Percentiles rank a stretch among this genome's conserved stretches.
Conservation (phyloP, 2,113 vertebrate genomes). For the Phylloscopus trochiloides region DNA sequence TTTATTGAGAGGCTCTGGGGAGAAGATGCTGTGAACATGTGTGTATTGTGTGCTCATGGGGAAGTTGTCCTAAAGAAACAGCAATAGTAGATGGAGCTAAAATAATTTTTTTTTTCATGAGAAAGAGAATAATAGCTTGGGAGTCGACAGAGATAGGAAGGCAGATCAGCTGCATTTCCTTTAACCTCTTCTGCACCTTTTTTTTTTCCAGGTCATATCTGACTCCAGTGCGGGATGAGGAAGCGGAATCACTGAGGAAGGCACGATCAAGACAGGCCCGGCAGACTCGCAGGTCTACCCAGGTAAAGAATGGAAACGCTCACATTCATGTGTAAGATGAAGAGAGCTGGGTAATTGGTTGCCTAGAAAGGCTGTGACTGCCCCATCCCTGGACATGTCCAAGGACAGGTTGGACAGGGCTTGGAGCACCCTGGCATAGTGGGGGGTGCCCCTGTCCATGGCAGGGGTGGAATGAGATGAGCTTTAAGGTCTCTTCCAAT, state of each 20-base stretch:
- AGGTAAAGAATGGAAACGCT: conserved; percentile 69
- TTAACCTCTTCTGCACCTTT: not conserved
- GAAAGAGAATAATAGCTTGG: not conserved
- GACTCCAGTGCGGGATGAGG: conserved; percentile 88
- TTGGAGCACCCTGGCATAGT: not conserved
- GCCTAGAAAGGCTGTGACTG: not conserved
- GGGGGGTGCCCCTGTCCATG: not conserved
- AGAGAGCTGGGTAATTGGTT: not conserved
- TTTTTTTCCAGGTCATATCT: conserved; percentile 75
- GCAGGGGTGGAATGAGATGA: not conserved
- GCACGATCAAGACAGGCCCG: conserved; percentile 90
- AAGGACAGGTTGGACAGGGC: fast-evolving
- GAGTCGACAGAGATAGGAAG: not conserved
- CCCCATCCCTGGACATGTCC: not conserved
- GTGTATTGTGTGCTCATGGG: not conserved
- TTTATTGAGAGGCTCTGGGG: not conserved
- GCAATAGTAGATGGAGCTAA: not conserved
- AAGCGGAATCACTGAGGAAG: conserved; percentile 91
- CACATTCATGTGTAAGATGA: fast-evolving
- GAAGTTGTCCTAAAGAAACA: not conserved
- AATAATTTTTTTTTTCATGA: not conserved
- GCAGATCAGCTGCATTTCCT: not conserved
- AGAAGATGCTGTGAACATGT: not conserved
- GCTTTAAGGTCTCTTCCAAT: not conserved
- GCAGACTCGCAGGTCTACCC: conserved; percentile 91